phyloP scores from a whole-genome alignment of 2,888 invertebrate genomes.

The Leucophenga maculata region DNA sequence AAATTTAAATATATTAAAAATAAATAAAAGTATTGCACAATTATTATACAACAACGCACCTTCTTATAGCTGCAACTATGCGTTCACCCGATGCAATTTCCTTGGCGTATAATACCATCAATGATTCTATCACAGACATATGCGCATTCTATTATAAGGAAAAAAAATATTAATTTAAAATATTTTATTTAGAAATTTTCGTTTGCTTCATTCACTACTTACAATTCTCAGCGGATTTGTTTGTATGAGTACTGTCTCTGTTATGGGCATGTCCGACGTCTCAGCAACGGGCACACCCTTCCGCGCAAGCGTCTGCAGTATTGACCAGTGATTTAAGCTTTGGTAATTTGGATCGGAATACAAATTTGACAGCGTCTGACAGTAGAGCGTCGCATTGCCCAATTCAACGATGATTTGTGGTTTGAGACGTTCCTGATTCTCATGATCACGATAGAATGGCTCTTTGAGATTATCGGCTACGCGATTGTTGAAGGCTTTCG shows the following conservation, averaged over 20 bases:
- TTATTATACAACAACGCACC: slow-evolving; percentile 70
- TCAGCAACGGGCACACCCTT: slow-evolving; percentile 92
- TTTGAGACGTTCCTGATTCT: slow-evolving; percentile 94
- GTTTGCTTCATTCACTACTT: slow-evolving; percentile 68
- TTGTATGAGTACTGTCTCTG: slow-evolving; percentile 96
- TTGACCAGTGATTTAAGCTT: slow-evolving; percentile 95
- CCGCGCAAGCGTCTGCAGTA: slow-evolving; percentile 91
- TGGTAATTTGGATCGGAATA: slow-evolving; percentile 97
- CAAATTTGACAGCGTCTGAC: slow-evolving; percentile 93
- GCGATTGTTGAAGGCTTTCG: slow-evolving; percentile 95
- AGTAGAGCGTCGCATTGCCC: slow-evolving; percentile 95
- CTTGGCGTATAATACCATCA: slow-evolving; percentile 94
- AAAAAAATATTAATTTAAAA: slow-evolving; percentile 20
- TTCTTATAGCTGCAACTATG: slow-evolving; percentile 87
- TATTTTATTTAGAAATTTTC: neutral
- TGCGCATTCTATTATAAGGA: slow-evolving; percentile 86
- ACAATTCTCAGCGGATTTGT: slow-evolving; percentile 96
- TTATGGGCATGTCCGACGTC: slow-evolving; percentile 88
- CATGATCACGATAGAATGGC: slow-evolving; percentile 95
- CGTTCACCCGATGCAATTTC: slow-evolving; percentile 92
- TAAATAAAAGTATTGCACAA: neutral
- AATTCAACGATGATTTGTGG: slow-evolving; percentile 91
- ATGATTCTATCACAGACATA: slow-evolving; percentile 94
- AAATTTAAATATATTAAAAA: neutral
- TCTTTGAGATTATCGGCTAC: slow-evolving; percentile 93